Evolutionary conservation across 2,113 vertebrate genomes (phyloP), one percentile per base, ranked within the genome.

Genomic region (Zosterops hypoxanthus): DNA sequence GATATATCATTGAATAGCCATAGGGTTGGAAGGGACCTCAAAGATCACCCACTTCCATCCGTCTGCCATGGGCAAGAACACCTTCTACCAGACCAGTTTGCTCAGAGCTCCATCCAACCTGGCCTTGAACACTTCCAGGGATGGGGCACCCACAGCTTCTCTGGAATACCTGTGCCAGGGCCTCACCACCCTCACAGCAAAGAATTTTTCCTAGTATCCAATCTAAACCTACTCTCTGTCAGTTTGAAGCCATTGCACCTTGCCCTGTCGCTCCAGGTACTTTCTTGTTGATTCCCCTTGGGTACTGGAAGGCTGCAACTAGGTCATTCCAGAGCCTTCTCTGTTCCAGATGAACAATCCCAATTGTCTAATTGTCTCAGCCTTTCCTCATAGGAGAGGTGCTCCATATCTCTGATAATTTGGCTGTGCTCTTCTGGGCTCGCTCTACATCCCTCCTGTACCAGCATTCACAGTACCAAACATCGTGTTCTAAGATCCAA

Each of bases 141-240:
- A 16, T 52, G 19, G 8, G 5, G 0, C 12, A 73, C 0, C 8
- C 26, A 14, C 33, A 73, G 0, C 5, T 59, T 28, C 33, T 21
- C 68, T 52, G 31, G 6, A 9, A 0, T 57, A 7, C 22, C 4
- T 72, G 0, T 44, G 31, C 8, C 12, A 19, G 19, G 0, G 8
- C 8, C 26, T 66, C 39, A 39, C 3, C 10, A 52, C 2, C 19
- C 15, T 59, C 22, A 52, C 2, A 52, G 23, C 0, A 2, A 29
- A 55, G 2, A 55, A 12, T 20, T 14, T 14, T 50, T 42, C 19
- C 15, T 39, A 34, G 34, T 34, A 4, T 22, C 21, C 22, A 11
- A 39, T 29, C 15, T 39, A 52, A 39, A n/a, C 10, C 3, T 53
- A 6, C 3, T 39, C 2, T 39, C 17, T 63, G 0, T 42, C 33